A percentile compares a stretch with the other conserved stretches of the same genome.
These are phyloP conservation scores for Heliothis peltigera DNA, from an alignment of 2,888 invertebrate genomes.

Conservation along the genomic window DNA sequence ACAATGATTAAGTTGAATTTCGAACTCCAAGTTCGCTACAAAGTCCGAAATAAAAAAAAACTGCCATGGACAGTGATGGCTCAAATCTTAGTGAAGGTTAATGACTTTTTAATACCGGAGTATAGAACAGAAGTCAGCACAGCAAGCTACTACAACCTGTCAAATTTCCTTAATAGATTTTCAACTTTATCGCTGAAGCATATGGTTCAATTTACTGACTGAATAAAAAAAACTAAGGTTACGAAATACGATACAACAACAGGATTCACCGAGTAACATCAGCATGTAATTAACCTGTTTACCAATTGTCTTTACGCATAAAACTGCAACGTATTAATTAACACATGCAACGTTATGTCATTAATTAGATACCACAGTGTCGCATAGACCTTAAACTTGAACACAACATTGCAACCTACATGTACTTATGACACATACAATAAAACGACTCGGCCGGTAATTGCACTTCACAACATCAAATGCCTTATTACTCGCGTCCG, in stretches of 20 bases:
- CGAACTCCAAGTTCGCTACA: too few relatives aligned
- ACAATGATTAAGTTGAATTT: too few relatives aligned
- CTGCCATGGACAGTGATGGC: too few relatives aligned
- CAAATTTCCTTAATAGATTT: too few relatives aligned
- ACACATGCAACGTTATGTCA: background rate
- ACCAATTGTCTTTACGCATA: background rate
- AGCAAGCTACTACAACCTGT: too few relatives aligned
- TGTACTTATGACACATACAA: slow-evolving; percentile 12
- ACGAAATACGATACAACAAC: background rate
- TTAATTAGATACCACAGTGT: background rate
- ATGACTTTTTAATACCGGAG: too few relatives aligned
- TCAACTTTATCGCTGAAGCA: too few relatives aligned
- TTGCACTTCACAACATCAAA: slow-evolving; percentile 32
- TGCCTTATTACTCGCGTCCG: slow-evolving; percentile 33
- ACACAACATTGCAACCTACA: slow-evolving; percentile 16
- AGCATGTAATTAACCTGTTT: background rate
- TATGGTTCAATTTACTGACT: too few relatives aligned
- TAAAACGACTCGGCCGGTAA: slow-evolving; percentile 39
- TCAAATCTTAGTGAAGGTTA: too few relatives aligned
- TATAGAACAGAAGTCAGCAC: too few relatives aligned
- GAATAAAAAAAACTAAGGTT: background rate
- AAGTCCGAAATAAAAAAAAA: too few relatives aligned
- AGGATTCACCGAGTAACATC: background rate
- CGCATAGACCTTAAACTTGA: slow-evolving; percentile 21
- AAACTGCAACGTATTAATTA: background rate